Evolutionary conservation across 2,113 vertebrate species (phyloP), one percentile per base, ranked within the genome.

Genomic region (Phoxinus phoxinus): DNA sequence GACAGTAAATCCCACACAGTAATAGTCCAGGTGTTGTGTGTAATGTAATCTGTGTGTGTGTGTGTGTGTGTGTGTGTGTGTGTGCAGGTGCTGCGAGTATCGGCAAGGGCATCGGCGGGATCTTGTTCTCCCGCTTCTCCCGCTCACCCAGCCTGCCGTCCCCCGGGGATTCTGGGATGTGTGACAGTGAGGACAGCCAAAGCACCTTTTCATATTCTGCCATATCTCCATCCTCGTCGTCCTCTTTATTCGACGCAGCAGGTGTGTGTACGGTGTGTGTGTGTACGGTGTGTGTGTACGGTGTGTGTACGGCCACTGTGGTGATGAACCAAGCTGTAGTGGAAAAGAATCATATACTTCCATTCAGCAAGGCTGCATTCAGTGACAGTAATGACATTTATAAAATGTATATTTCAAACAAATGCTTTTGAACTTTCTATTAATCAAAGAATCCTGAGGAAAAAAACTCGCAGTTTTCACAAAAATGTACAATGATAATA

Each of bases 91-190:
- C 98, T 3, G 98, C 98, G 0, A 99, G 96, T 90, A 97, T 99
- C 3, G 97, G 98, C 37, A 99, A 99, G 88, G 98, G 98, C 86
- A 97, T 99, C 0, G 97, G 98, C 3, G 98, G 97, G 85, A 99
- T 99, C 93, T 91, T 99, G 12, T 97, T 99, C 88, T 99, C 98
- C 0, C 96, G 97, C 25, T 99, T 99, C 88, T 97, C 97, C 1
- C 95, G 97, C 25, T 96, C 97, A 41, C 96, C 93, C 88, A 94
- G 95, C 51, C 91, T 96, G 84, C 86, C 94, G 1, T 90, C 96
- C 0, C 88, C 91, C 0, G 89, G 94, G 0, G 98, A 98, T 48
- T 91, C 91, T 0, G 92, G 56, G 8, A 23, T 86, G n/a, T 44
- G 94, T 1, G 98, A 97, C 80, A 96, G 97, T 2, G 97, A 99